A percentile compares a stretch with the other conserved stretches of the same genome.
Evolutionary conservation across 2,113 vertebrate genomes (phyloP).

Genomic region (Toxotes chatareus): DNA sequence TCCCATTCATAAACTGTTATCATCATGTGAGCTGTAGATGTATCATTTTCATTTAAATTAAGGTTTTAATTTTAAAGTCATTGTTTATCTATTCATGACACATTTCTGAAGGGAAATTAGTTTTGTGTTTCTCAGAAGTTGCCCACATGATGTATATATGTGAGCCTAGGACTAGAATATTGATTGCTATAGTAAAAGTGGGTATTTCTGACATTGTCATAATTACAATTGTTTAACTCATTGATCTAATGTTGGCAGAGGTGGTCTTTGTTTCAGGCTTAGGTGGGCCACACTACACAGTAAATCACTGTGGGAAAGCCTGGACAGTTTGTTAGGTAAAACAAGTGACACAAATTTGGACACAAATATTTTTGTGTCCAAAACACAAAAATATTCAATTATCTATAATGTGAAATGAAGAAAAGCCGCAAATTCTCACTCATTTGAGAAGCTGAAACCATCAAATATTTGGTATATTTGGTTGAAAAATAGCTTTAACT

Average conservation of each 20-base stretch:
- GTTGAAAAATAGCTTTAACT: not conserved
- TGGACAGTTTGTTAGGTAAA: not conserved
- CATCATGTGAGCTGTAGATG: constrained; percentile 21
- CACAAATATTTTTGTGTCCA: not conserved
- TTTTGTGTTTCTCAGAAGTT: not conserved
- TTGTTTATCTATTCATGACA: not conserved
- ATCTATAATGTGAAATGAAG: not conserved
- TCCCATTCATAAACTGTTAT: constrained; percentile 48
- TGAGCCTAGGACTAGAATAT: too few species aligned
- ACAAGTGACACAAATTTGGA: not conserved
- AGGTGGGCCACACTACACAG: not conserved
- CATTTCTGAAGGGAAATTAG: not conserved
- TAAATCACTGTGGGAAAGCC: not conserved
- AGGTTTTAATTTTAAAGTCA: constrained; percentile 4
- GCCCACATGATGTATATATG: not conserved
- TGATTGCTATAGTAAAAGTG: not conserved
- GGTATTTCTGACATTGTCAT: not conserved
- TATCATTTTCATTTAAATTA: constrained; percentile 4
- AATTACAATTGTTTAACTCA: not conserved
- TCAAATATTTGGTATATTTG: not conserved
- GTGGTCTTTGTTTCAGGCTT: not conserved
- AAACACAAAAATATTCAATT: not conserved
- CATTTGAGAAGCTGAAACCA: not conserved
- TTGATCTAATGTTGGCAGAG: not conserved
- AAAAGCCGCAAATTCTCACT: too few species aligned